phyloP scores from a whole-genome alignment of 2,888 invertebrate species.

The Glaucopsyche alexis region DNA sequence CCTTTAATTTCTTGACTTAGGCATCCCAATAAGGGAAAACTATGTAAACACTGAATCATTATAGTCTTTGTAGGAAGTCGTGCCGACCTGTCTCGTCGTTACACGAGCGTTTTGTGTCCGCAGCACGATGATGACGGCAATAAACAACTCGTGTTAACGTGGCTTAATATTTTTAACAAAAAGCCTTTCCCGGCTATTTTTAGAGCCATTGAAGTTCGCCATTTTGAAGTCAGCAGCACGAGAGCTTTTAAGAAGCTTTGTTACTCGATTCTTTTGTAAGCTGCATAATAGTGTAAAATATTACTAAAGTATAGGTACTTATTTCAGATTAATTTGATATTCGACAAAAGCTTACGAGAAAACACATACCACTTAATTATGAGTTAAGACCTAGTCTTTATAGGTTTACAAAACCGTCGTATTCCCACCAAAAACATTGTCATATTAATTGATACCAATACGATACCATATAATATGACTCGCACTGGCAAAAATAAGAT shows the following conservation, averaged over 20 bases:
- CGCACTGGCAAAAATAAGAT: too few relatives aligned
- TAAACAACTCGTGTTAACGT: conserved; percentile 19
- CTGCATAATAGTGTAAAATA: conserved; percentile 18
- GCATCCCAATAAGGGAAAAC: not conserved
- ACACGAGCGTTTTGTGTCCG: not conserved
- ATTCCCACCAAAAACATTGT: too few relatives aligned
- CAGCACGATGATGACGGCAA: conserved; percentile 1
- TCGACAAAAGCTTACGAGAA: too few relatives aligned
- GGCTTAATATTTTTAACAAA: conserved; percentile 27
- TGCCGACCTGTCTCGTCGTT: not conserved
- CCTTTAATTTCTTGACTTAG: not conserved
- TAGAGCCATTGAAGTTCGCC: conserved; percentile 25
- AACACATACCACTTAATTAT: too few relatives aligned
- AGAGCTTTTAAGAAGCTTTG: conserved; percentile 23
- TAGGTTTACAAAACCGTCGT: too few relatives aligned
- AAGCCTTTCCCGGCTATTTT: conserved; percentile 15
- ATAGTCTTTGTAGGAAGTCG: conserved; percentile 21
- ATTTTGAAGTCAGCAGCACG: conserved; percentile 17
- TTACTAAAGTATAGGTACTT: not conserved
- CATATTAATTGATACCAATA: too few relatives aligned
- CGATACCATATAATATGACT: too few relatives aligned
- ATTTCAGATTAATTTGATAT: not conserved
- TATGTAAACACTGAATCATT: conserved; percentile 11
- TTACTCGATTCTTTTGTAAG: conserved; percentile 9
- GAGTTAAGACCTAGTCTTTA: too few relatives aligned